A percentile compares a stretch with the other conserved stretches of the same genome.
Evolutionary conservation across 2,113 vertebrate species (phyloP).

Genomic region (Pseudopodoces humilis): DNA sequence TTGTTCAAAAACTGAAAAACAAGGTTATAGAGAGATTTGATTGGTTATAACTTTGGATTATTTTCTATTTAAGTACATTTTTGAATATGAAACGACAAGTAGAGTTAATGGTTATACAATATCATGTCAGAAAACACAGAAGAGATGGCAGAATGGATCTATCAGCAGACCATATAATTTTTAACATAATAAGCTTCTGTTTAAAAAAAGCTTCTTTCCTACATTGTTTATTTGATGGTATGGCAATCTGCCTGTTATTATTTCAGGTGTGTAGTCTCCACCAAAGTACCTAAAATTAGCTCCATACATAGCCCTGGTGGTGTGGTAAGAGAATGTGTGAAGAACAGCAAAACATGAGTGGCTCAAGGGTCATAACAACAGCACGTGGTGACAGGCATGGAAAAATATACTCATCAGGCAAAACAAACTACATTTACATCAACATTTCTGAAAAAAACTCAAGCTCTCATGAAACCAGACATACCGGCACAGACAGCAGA

Average conservation of each 20-base stretch:
- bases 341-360: constrained; percentile 3
- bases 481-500: background rate
- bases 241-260: constrained; percentile 42
- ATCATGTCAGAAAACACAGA: constrained; percentile 4
- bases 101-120: constrained; percentile 21
- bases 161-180: constrained; percentile 40
- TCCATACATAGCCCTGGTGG: background rate
- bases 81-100: constrained; percentile 23
- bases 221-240: constrained; percentile 24
- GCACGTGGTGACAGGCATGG: background rate
- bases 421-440: background rate
- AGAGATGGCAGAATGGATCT: constrained; percentile 38
- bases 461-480: background rate
- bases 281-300: background rate
- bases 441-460: background rate
- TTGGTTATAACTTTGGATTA: background rate
- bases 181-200: constrained; percentile 29
- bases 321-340: background rate
- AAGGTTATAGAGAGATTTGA: background rate
- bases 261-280: constrained; percentile 63
- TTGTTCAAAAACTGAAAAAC: background rate
- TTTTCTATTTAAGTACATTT: constrained; percentile 26
- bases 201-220: background rate
- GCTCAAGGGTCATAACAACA: constrained; percentile 7
- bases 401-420: background rate